Conservation (phyloP, 2,797 vertebrate species). For the Sebastes dallii region DNA sequence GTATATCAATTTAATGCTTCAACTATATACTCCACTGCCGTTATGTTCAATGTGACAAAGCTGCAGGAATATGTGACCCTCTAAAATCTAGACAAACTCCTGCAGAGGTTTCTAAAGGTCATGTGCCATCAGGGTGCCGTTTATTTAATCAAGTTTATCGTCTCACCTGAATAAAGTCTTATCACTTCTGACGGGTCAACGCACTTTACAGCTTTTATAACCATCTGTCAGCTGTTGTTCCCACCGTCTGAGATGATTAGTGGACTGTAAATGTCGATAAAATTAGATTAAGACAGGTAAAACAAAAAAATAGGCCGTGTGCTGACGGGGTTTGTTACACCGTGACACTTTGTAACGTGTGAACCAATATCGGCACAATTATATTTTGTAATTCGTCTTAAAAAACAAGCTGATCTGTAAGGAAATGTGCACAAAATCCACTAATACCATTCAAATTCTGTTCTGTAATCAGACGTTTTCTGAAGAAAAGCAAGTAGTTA, state of each 20-base stretch:
- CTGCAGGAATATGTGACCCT: background rate
- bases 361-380: background rate
- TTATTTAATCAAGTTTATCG: conserved; percentile 13
- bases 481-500: background rate
- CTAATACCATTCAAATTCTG: background rate
- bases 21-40: background rate
- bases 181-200: background rate
- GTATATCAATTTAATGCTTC: conserved; percentile 19
- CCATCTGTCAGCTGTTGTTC: background rate
- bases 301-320: background rate
- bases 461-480: background rate
- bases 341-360: background rate
- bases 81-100: background rate
- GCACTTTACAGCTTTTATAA: conserved; percentile 1
- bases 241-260: background rate
- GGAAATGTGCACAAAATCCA: background rate
- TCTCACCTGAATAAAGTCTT: background rate
- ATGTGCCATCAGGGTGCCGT: background rate
- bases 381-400: background rate
- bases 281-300: background rate
- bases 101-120: background rate
- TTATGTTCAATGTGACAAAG: background rate
- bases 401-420: background rate
- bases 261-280: background rate
- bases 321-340: no score